Evolutionary conservation across 2,113 vertebrate species (phyloP).

Genomic region (Steatornis caripensis): DNA sequence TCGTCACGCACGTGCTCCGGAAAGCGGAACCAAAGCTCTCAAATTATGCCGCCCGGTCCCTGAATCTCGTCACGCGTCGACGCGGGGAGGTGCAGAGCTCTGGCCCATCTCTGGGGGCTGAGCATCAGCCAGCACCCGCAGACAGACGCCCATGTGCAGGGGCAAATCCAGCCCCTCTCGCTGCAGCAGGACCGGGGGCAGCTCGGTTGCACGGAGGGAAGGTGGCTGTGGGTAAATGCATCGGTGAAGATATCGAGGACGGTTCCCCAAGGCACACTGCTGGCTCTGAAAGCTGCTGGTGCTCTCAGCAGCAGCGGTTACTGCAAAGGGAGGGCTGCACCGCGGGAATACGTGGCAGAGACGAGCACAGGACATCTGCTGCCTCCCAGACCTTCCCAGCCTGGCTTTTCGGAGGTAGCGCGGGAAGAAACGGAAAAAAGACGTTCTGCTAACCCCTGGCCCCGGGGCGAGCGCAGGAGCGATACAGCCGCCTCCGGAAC

Average conservation of each 20-base stretch:
- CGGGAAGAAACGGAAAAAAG: not conserved
- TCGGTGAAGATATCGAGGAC: accelerated
- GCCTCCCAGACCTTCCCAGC: not conserved
- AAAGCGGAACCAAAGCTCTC: not conserved
- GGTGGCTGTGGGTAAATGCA: not conserved
- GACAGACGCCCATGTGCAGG: not conserved
- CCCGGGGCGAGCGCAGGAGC: accelerated
- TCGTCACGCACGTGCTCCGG: accelerated
- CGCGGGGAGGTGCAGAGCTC: accelerated
- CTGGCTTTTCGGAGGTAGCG: accelerated
- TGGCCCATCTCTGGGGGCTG: not conserved
- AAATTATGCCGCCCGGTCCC: accelerated
- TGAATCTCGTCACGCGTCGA: accelerated
- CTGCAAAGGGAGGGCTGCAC: not conserved
- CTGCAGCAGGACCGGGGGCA: not conserved
- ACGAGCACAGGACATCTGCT: not conserved
- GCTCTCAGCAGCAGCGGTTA: not conserved
- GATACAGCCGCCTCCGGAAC: not conserved
- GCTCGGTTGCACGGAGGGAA: not conserved
- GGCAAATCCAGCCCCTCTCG: not conserved
- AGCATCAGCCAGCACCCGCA: accelerated
- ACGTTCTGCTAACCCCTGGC: not conserved
- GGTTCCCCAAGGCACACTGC: not conserved
- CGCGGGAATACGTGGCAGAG: accelerated
- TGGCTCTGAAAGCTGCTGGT: not conserved